A percentile compares a stretch with the other conserved stretches of the same genome.
phyloP scores from a whole-genome alignment of 2,113 vertebrate genomes.

The Coturnix japonica region DNA sequence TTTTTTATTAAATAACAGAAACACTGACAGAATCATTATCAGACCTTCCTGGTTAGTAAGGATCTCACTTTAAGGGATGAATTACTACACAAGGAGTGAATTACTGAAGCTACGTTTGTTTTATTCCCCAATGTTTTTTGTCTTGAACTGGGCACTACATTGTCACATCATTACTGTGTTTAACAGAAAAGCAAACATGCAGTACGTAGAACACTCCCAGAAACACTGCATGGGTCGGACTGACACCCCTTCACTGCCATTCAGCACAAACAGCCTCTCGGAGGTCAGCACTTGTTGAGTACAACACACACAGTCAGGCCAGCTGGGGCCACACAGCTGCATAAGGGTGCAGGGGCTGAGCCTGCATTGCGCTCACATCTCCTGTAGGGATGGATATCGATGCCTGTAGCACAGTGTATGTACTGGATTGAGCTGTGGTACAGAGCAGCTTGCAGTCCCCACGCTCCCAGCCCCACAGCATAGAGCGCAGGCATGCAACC shows the following conservation, averaged over 20 bases:
- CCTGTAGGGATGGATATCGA: accelerated
- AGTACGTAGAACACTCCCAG: neutral
- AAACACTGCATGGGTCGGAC: neutral
- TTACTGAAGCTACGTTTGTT: neutral
- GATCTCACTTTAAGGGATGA: neutral
- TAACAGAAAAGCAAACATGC: accelerated
- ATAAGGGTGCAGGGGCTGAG: accelerated
- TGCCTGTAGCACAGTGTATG: accelerated
- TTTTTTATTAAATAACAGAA: neutral
- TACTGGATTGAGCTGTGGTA: accelerated
- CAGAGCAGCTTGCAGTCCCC: accelerated
- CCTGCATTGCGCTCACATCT: accelerated
- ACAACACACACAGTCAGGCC: accelerated
- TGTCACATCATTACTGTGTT: accelerated
- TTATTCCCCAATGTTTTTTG: no score
- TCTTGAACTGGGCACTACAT: neutral
- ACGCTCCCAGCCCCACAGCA: accelerated
- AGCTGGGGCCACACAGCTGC: neutral
- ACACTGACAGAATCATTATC: neutral
- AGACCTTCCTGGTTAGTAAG: neutral
- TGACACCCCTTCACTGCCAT: no score
- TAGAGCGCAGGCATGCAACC: neutral
- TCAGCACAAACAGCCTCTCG: neutral
- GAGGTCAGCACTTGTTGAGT: neutral
- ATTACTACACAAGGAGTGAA: neutral